Base-by-base conservation (phyloP, 2,113 vertebrate species). In the Sinocyclocheilus anophthalmus region DNA sequence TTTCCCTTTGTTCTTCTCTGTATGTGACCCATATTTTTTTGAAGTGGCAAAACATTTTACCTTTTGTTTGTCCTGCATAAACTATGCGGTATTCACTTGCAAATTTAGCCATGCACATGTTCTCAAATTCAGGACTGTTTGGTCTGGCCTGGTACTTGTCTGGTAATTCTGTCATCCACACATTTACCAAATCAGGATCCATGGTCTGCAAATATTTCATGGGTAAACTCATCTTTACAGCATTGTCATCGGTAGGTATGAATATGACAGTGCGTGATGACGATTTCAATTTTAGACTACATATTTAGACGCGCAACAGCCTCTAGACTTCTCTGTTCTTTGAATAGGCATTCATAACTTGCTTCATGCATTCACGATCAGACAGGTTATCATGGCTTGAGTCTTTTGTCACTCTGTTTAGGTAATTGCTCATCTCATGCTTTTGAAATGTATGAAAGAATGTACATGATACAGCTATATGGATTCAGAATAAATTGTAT, bases 51-150 rank as follows among this genome's bases (percentile, higher is more conserved):
- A 30, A 72, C 63, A 81, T 67, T 50, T 86, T 73, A 18, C 73
- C 50, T 4, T 73, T 67, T 75, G 16, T 85, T 12, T 75, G 14
- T 8, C 65, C 73, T 26, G 33, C 33, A 65, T 88, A 88, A 14
- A 88, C 69, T 65, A 88, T 39, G 11, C 87, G 26, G 50, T 88
- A 85, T 18, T 59, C 79, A n/a, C 83, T 85, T 8, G 79, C 84
- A 83, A 86, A 86, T 37, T 84, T 79, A 5, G 79, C 84, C 70
- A 85, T 82, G 45, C 84, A 88, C 84, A 87, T 87, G 13, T 48
- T 77, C 20, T 77, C 72, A 79, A 88, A 86, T 53, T 82, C 81
- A 22, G 24, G 59, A 53, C 45, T 81, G 1, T 45, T 12, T 11
- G 81, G 76, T 7, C 81, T 84, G 10, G 81, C 69, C 50, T 76